Conservation (phyloP, 2,113 vertebrate genomes). For the Colaptes auratus region DNA sequence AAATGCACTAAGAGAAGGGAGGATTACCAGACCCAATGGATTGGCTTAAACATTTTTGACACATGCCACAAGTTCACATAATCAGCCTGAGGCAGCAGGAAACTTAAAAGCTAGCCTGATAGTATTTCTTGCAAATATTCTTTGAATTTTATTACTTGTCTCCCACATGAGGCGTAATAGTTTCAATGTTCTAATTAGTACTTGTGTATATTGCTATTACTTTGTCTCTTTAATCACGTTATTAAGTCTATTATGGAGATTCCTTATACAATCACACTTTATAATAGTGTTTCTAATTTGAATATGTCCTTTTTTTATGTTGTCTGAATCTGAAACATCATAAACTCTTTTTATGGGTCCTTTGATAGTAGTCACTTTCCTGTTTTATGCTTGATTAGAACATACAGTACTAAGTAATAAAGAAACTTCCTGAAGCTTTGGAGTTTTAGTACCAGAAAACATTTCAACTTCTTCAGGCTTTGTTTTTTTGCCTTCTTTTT, state of each 20-base stretch:
- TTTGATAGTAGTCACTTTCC: conserved; percentile 82
- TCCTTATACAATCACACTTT: conserved; percentile 83
- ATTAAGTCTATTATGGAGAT: conserved; percentile 83
- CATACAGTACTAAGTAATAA: conserved; percentile 82
- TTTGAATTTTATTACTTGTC: conserved; percentile 85
- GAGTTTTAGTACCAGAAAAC: conserved; percentile 67
- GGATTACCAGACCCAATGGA: conserved; percentile 56
- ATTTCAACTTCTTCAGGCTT: not conserved
- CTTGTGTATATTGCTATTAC: conserved; percentile 85
- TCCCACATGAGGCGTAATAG: conserved; percentile 84
- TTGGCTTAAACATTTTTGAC: conserved; percentile 74
- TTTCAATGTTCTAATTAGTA: conserved; percentile 86
- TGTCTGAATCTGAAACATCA: conserved; percentile 85
- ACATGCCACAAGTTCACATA: conserved; percentile 78
- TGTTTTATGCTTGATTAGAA: conserved; percentile 82
- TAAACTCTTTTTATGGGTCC: conserved; percentile 84
- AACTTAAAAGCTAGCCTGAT: conserved; percentile 79
- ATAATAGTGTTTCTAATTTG: conserved; percentile 85
- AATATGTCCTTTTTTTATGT: conserved; percentile 86
- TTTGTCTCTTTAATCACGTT: conserved; percentile 87
- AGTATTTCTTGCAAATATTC: conserved; percentile 80
- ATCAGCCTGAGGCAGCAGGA: conserved; percentile 75
- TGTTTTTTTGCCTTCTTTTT: not conserved
- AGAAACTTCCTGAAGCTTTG: conserved; percentile 78
- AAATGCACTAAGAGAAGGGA: conserved; percentile 22